These are phyloP conservation scores for Eutolmus rufibarbis DNA, from an alignment of 2,888 invertebrate species.

Conservation along the genomic window DNA sequence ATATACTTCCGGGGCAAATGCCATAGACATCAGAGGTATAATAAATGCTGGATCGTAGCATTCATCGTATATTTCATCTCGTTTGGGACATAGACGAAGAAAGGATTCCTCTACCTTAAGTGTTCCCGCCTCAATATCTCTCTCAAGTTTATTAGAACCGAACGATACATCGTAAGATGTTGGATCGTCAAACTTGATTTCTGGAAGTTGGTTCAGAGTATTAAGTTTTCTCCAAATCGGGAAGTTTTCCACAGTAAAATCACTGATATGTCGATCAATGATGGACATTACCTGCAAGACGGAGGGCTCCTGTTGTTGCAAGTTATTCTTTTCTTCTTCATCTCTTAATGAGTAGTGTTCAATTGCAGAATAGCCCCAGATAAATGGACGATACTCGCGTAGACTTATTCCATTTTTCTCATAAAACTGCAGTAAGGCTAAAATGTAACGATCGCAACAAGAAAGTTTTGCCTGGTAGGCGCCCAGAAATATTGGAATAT, in stretches of 20 bases:
- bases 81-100: constrained; percentile 57
- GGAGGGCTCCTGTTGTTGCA: constrained; percentile 75
- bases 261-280: constrained; percentile 71
- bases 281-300: constrained; percentile 76
- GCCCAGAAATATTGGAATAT: constrained; percentile 79
- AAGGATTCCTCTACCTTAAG: constrained; percentile 45
- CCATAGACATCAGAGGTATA: constrained; percentile 76
- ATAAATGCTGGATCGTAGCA: constrained; percentile 86
- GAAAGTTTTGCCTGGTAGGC: constrained; percentile 79
- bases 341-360: constrained; percentile 75
- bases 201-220: constrained; percentile 56
- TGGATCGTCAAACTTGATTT: constrained; percentile 54
- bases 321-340: constrained; percentile 58
- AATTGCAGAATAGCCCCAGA: constrained; percentile 85
- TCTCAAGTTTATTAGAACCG: constrained; percentile 56
- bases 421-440: constrained; percentile 73
- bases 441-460: constrained; percentile 73
- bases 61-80: constrained; percentile 56
- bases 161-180: constrained; percentile 49
- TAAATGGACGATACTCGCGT: constrained; percentile 75
- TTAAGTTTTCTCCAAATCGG: constrained; percentile 70
- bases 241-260: constrained; percentile 74
- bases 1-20: constrained; percentile 77
- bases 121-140: constrained; percentile 54
- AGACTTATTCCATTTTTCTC: constrained; percentile 73